phyloP scores from a whole-genome alignment of 1,140 invertebrate genomes.

The Drosophila quadrilineata region DNA sequence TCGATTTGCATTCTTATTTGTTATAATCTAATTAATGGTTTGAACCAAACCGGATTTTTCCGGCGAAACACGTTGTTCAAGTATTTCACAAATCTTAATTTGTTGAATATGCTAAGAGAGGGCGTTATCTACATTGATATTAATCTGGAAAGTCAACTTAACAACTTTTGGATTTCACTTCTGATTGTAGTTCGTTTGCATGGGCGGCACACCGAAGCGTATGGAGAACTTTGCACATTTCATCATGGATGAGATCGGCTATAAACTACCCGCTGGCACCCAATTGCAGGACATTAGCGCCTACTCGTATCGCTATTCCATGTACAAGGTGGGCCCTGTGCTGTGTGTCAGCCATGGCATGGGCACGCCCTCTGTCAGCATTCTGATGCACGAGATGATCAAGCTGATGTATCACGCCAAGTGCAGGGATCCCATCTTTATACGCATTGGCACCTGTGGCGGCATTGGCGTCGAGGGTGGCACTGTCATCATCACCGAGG shows the following conservation, averaged over 20 bases:
- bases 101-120: not conserved
- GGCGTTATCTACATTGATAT: slow-evolving; percentile 23
- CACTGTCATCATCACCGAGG: slow-evolving; percentile 93
- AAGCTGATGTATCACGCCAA: slow-evolving; percentile 96
- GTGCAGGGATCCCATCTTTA: slow-evolving; percentile 93
- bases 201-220: slow-evolving; percentile 97
- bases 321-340: slow-evolving; percentile 93
- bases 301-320: slow-evolving; percentile 96
- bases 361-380: slow-evolving; percentile 95
- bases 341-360: slow-evolving; percentile 91
- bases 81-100: not conserved
- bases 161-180: not conserved
- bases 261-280: slow-evolving; percentile 93
- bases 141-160: not conserved
- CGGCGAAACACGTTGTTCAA: slow-evolving; percentile 9
- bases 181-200: slow-evolving; percentile 97
- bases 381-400: slow-evolving; percentile 95
- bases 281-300: slow-evolving; percentile 94
- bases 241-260: slow-evolving; percentile 94
- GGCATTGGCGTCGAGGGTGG: slow-evolving; percentile 94
- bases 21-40: not conserved
- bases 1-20: slow-evolving; percentile 3
- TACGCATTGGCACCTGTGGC: slow-evolving; percentile 96
- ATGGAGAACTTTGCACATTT: slow-evolving; percentile 96
- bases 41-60: not conserved